A percentile compares a stretch with the other conserved stretches of the same genome.
Conservation (phyloP, 53 echinoderm and acorn worm genomes). For the Patiria pectinifera region DNA sequence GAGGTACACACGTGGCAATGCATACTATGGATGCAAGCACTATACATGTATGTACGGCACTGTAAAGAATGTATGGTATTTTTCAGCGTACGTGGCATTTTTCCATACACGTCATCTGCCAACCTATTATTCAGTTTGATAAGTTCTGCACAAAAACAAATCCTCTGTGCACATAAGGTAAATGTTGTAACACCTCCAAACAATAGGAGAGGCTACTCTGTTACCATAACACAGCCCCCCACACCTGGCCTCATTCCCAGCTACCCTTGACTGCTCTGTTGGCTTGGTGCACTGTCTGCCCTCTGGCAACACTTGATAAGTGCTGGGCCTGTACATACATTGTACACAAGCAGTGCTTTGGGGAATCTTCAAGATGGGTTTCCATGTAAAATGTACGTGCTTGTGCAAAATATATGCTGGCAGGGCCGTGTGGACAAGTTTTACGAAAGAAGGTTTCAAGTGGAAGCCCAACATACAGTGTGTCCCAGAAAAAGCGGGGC, state of each 20-base stretch:
- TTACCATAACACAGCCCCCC: constrained; percentile 44
- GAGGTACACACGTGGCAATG: neutral
- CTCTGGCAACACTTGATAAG: neutral
- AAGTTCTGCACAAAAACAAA: neutral
- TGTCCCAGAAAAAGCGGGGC: too few relatives aligned
- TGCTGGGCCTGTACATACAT: neutral
- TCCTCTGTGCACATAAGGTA: neutral
- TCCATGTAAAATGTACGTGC: too few relatives aligned
- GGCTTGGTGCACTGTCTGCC: neutral
- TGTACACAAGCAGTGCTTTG: neutral
- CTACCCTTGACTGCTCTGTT: constrained; percentile 27
- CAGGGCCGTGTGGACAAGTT: too few relatives aligned
- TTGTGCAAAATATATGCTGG: too few relatives aligned
- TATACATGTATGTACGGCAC: neutral
- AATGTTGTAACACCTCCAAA: too few relatives aligned
- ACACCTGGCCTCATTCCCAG: constrained; percentile 55
- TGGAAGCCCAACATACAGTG: too few relatives aligned
- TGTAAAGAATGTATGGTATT: neutral
- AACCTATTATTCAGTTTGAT: neutral
- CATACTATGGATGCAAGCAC: neutral
- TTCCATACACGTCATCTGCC: neutral
- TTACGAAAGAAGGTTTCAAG: too few relatives aligned
- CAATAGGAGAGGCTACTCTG: neutral
- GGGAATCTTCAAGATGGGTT: too few relatives aligned
- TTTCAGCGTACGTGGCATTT: neutral